Evolutionary conservation across 2,113 vertebrate genomes (phyloP).

Genomic region (Charina bottae): DNA sequence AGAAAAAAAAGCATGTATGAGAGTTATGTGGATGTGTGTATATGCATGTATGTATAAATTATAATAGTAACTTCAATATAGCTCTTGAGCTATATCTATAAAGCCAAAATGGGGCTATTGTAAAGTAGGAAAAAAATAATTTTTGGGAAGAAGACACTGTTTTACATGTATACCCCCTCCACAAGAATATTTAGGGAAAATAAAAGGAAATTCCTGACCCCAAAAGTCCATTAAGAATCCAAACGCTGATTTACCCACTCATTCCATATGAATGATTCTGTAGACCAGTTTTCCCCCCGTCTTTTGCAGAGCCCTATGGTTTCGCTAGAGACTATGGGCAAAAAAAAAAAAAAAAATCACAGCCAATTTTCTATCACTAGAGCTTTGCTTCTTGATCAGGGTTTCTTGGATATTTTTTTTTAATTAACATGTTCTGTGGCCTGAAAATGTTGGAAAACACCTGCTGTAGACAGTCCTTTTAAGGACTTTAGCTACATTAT

Average conservation of each 20-base stretch:
- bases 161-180: background rate
- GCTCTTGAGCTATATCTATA: background rate
- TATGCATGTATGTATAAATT: background rate
- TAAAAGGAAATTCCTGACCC: background rate
- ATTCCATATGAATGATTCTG: conserved; percentile 35
- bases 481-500: background rate
- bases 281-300: background rate
- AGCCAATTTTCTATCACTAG: background rate
- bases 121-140: background rate
- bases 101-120: background rate
- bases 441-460: background rate
- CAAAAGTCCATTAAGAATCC: background rate
- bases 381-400: background rate
- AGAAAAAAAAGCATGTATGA: background rate
- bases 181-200: background rate
- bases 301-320: background rate
- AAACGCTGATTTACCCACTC: background rate
- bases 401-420: background rate
- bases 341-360: background rate
- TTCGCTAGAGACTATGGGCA: background rate
- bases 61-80: background rate
- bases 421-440: background rate
- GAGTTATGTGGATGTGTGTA: background rate
- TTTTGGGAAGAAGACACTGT: background rate
- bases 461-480: background rate